Base-by-base conservation (phyloP, 2,888 invertebrate genomes). In the Clivina fossor region DNA sequence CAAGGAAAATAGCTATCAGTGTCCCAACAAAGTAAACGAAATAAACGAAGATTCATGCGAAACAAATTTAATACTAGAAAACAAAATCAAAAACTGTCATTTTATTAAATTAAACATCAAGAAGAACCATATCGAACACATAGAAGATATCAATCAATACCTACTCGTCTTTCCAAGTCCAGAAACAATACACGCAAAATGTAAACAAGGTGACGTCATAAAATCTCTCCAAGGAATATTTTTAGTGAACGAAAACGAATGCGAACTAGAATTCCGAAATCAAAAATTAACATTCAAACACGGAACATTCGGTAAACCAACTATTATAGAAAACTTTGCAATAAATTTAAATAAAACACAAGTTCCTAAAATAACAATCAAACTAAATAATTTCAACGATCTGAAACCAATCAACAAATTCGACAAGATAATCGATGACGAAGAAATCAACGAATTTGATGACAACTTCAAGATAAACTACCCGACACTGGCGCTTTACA, bases 101-200 rank as follows among this genome's bases (percentile, higher is more conserved):
- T 44, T 11, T 16, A 26, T 44, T 9, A 24, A 24, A 28, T 5
- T 44, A 9, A 24, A 32, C 9, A 38, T 55, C 1, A 28, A 4
- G n/a, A 18, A 43, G 44, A 57, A 55, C 15, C 54, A 56, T 30
- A 19, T 57, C 9, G 54, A 57, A 55, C 19, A 54, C 13, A 44
- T 57, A n/a, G 44, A 41, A 15, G 50, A 51, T 28, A 54, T 46
- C 9, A 54, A 57, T 19, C 54, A 57, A 47, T 57, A 44, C 16
- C 9, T 57, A 15, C 43, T 13, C 19, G 40, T 57, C 19, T 55
- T 54, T 30, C 35, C 32, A 16, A 57, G 18, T 4, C 19, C 43
- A 28, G 26, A 44, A 43, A 22, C 3, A 11, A 19, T 54, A 15
- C 18, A 54, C 9, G 2, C 37, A n/a, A 48, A 20, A 16, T 54